Conservation (phyloP, 2,113 vertebrate species). For the Mobula birostris region DNA sequence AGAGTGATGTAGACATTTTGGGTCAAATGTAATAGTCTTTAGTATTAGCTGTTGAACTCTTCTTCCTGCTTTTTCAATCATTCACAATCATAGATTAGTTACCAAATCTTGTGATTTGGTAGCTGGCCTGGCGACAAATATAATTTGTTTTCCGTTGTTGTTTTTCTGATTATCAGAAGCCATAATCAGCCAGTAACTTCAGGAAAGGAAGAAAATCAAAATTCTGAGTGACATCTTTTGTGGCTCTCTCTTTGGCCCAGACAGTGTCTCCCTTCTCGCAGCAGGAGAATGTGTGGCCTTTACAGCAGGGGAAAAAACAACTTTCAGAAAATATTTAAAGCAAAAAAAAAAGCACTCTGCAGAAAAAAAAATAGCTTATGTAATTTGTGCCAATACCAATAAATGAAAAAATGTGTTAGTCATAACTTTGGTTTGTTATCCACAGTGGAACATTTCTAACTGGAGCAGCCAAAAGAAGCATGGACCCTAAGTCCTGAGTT, state of each 20-base stretch:
- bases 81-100: not conserved
- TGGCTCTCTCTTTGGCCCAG: not conserved
- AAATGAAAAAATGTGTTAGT: slow-evolving; percentile 27
- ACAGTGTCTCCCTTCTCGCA: not conserved
- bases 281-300: not conserved
- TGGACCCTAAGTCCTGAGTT: not conserved
- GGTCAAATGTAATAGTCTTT: not conserved
- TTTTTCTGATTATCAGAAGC: not conserved
- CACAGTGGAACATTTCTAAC: slow-evolving; percentile 30
- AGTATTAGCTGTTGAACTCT: not conserved
- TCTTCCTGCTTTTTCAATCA: not conserved
- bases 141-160: not conserved
- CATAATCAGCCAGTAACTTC: not conserved
- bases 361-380: slow-evolving; percentile 6
- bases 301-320: slow-evolving; percentile 14
- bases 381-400: slow-evolving; percentile 19
- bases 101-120: not conserved
- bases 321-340: slow-evolving; percentile 25
- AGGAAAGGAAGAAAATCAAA: too few species aligned
- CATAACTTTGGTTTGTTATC: slow-evolving; percentile 30
- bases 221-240: not conserved
- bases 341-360: slow-evolving; percentile 6
- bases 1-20: not conserved
- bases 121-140: not conserved
- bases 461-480: not conserved